A percentile compares a stretch with the other conserved stretches of the same genome.
phyloP scores from a whole-genome alignment of 2,797 vertebrate species.

The Cossypha dichroa region DNA sequence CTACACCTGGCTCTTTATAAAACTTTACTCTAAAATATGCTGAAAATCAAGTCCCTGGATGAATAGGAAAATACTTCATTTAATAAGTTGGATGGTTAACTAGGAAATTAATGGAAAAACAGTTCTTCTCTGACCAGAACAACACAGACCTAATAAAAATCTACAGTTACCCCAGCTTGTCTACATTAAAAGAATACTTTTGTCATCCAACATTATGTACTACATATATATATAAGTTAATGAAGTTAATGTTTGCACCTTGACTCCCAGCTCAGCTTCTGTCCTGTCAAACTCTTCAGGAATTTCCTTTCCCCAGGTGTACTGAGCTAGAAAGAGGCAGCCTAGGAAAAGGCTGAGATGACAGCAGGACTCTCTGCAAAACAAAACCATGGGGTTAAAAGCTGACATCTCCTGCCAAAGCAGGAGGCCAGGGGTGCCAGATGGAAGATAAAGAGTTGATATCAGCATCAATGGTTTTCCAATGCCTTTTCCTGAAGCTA shows the following conservation, averaged over 20 bases:
- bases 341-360: neutral
- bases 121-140: neutral
- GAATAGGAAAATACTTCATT: neutral
- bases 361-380: neutral
- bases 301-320: neutral
- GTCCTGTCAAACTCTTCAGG: neutral
- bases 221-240: no score
- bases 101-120: neutral
- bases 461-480: neutral
- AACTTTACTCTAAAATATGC: neutral
- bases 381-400: neutral
- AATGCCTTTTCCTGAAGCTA: neutral
- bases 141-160: neutral
- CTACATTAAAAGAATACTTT: neutral
- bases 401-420: neutral
- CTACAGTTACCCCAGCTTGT: neutral
- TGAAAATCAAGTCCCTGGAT: neutral
- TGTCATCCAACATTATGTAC: neutral
- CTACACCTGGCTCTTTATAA: neutral
- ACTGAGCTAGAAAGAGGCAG: neutral
- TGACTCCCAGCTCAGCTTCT: neutral
- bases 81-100: neutral
- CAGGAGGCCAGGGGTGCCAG: neutral
- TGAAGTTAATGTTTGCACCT: neutral
- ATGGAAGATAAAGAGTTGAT: neutral